Evolutionary conservation across 2,888 invertebrate species (phyloP), one percentile per base, ranked within the genome.

Genomic region (Anticlea derivata): DNA sequence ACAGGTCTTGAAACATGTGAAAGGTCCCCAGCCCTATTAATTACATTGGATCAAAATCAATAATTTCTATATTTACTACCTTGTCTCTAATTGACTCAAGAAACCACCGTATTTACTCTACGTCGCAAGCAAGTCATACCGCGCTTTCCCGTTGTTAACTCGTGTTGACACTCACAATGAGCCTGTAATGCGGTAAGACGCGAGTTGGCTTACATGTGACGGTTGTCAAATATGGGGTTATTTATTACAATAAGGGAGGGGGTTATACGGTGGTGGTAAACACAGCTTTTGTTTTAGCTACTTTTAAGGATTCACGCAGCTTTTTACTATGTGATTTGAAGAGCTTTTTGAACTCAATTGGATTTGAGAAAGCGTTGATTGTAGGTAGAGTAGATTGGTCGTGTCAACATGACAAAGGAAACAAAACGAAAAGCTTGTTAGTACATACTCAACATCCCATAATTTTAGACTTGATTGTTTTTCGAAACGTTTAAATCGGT

Each of bases 181-280:
- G 63, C 62, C 58, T 58, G 59, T 59, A 60, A 64, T 63, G 52
- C 63, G 63, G 49, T 49, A 46, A 61, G 51, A 52, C 50, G 40
- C 47, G 51, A 61, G 66, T 60, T 58, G 70, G 68, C 69, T 79
- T 69, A 71, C 55, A 66, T 65, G 58, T 62, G 65, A 65, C 66
- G 63, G 63, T 61, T 70, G 63, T 68, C 67, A 71, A 71, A 73
- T 63, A 63, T 62, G 61, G 54, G 54, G 64, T 70, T 70, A 70
- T 62, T 71, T 73, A 70, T 66, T 67, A 68, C 67, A 72, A 70
- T 68, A 54, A 63, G 70, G 63, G 59, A 52, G 55, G 24, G n/a
- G 68, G 48, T 59, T 66, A 67, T 66, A 60, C 58, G 62, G 55
- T 60, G 51, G 49, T 52, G 34, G 13, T 30, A 66, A 65, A 69